Base-by-base conservation (phyloP, 2,888 invertebrate genomes). In the Acanthoscelides obtectus region DNA sequence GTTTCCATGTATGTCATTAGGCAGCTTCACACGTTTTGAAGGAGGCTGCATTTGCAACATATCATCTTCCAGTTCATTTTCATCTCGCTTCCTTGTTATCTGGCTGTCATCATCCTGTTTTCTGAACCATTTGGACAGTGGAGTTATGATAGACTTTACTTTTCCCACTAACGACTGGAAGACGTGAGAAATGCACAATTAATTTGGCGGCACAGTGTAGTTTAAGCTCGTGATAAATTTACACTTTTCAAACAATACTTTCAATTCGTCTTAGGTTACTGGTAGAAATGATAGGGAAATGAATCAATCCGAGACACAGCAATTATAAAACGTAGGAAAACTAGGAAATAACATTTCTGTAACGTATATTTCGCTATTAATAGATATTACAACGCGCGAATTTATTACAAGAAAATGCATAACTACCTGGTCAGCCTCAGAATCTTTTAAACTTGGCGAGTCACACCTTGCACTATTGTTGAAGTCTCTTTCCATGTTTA, bases 101-200 rank as follows among this genome's bases (percentile, higher is more conserved):
- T 77, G 71, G 22, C 71, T 74, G 25, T 75, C 76, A 45, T 80
- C 78, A 67, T 79, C 80, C 22, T 75, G 78, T 68, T 76, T 81
- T 21, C 82, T 78, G 73, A 89, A 89, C 89, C 89, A 89, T 78
- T 87, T 89, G 4, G 87, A 87, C 72, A 90, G 83, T 27, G 89
- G 87, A 70, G 89, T 87, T 70, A 92, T 86, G 45, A 92, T 84
- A 72, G 89, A 89, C 76, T 90, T 89, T 70, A 92, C 88, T 87
- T 90, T 91, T 81, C 88, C 89, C 73, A 92, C 90, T 83, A 93
- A 90, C 22, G 92, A 92, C 92, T 92, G 87, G 68, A 88, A 88
- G 77, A 73, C 6, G 66, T 73, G 8, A 45, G 45, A 45, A 12
- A 45, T 12, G 17, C 70, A 70, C 69, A 70, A 64, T 68, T 65